Conservation (phyloP, 2,797 vertebrate species). For the Sciurus carolinensis region DNA sequence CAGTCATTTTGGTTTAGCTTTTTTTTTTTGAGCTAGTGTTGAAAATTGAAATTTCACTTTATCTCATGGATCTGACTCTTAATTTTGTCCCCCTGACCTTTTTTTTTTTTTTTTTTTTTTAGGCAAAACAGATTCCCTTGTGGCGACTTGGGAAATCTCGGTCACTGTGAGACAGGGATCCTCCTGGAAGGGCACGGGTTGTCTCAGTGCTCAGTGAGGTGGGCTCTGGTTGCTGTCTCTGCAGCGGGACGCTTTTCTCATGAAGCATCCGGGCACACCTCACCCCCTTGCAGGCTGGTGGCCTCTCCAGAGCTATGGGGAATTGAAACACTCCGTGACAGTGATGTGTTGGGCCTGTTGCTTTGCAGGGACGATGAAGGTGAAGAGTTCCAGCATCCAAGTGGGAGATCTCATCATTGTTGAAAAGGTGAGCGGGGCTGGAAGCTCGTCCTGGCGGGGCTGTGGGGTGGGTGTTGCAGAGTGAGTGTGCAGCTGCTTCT, state of each 20-base stretch:
- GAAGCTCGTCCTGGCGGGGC: rapidly evolving
- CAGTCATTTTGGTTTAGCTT: neutral
- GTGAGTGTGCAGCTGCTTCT: rapidly evolving
- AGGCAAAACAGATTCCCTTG: neutral
- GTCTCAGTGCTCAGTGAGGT: rapidly evolving
- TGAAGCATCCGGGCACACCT: neutral
- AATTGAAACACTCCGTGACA: rapidly evolving
- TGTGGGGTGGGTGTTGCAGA: rapidly evolving
- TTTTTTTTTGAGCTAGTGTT: neutral
- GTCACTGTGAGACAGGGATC: rapidly evolving
- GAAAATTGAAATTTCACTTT: neutral
- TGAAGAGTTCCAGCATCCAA: conserved; percentile 99
- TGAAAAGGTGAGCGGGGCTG: conserved; percentile 94
- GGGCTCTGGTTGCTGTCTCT: rapidly evolving
- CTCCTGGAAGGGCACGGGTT: neutral
- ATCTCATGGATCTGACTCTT: neutral
- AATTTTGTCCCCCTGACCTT: neutral
- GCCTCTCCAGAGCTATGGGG: rapidly evolving
- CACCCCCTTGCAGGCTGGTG: rapidly evolving
- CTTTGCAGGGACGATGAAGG: conserved; percentile 95
- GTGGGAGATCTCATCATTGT: conserved; percentile 99
- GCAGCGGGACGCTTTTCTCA: too few species aligned
- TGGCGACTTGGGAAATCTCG: neutral
- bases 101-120: neutral
- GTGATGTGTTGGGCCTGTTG: neutral